Percentiles rank a stretch among this genome's conserved stretches.
These are phyloP conservation scores for Sitta europaea DNA, from an alignment of 2,113 vertebrate species.

Conservation along the genomic window DNA sequence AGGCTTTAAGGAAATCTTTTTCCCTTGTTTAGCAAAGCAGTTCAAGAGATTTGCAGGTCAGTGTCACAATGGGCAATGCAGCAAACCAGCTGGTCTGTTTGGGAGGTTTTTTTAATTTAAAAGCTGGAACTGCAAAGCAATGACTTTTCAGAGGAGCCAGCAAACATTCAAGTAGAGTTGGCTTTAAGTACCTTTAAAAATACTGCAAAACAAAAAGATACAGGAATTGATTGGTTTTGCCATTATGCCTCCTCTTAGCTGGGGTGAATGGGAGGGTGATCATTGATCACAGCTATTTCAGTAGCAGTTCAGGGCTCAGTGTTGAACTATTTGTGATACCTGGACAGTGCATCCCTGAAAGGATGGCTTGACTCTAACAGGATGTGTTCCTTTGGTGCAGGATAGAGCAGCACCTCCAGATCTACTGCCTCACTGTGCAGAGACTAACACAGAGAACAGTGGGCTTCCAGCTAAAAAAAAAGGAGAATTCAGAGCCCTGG, in stretches of 20 bases:
- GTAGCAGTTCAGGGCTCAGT: background rate
- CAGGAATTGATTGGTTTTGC: background rate
- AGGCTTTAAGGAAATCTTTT: background rate
- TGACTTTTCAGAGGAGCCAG: background rate
- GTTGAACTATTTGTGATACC: background rate
- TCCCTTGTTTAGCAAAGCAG: background rate
- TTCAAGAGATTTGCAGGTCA: slow-evolving; percentile 4
- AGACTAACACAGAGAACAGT: background rate
- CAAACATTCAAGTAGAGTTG: background rate
- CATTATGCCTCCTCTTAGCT: background rate
- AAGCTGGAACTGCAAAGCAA: background rate
- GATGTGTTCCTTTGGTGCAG: background rate
- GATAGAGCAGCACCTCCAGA: background rate
- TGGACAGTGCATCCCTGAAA: background rate
- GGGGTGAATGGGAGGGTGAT: background rate
- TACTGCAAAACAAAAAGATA: background rate
- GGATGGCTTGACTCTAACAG: background rate
- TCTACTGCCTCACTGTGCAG: background rate
- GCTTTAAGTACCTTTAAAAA: background rate
- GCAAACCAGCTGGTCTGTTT: background rate
- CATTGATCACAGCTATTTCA: background rate
- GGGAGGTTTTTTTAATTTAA: background rate
- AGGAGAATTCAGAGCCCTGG: background rate
- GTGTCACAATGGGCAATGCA: background rate
- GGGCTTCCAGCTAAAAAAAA: background rate